Evolutionary conservation across 2,797 vertebrate genomes (phyloP), one percentile per base, ranked within the genome.

Genomic region (Poecilia gillii): DNA sequence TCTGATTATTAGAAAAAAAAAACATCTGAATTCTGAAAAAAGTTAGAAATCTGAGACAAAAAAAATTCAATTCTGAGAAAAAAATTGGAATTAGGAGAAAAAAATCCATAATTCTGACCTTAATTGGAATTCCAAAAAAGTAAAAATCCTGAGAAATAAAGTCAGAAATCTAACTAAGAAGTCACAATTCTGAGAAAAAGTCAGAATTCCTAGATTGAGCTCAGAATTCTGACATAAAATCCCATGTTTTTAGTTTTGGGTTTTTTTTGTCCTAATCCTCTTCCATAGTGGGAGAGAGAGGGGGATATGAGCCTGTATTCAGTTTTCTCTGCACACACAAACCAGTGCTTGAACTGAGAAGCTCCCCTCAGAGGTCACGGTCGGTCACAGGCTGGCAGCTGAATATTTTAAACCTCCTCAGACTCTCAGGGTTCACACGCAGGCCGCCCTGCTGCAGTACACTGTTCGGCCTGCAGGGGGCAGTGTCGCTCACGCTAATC

Each of bases 351-450:
- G 36, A 66, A 39, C 23, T 25, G 39, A 70, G 66, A 70, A 1
- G 41, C 66, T n/a, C 57, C 46, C 11, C n/a, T 39, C 31, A 9
- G 7, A 87, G 75, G 86, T 90, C 81, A 81, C 1, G 14, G 16
- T 74, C 4, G 51, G 79, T 85, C 81, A 83, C 73, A 45, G 16
- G 49, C 41, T 70, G 66, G 23, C 66, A 70, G 66, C 66, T 71
- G 68, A 71, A 71, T 71, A 46, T 82, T 85, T 81, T 66, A 76
- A 73, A 78, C 23, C 45, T 78, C 72, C 83, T 87, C 80, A 77
- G 79, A 79, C 72, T 79, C 85, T 83, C 85, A 82, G 85, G 87
- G 91, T 91, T 91, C 90, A 90, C 16, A 33, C 6, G 13, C 83
- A 72, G 85, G 87, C 85, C 25, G 72, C 36, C 46, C 0, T 0